Evolutionary conservation across 2,888 invertebrate genomes (phyloP).

Genomic region (Anodontia alba): DNA sequence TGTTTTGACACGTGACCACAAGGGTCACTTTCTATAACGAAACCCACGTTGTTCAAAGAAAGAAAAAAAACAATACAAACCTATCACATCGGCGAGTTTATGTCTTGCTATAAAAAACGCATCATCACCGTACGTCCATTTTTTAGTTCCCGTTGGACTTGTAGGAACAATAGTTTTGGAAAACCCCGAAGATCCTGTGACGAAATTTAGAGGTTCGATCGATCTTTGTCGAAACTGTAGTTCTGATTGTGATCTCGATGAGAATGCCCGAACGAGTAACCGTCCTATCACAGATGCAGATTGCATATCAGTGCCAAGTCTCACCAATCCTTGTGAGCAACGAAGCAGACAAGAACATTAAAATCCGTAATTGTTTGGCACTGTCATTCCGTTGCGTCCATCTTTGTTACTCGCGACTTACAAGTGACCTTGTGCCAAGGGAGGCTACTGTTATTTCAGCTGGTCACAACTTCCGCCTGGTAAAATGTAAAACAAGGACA

Average conservation of each 20-base stretch:
- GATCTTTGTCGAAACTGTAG: slow-evolving; percentile 10
- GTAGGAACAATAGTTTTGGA: slow-evolving; percentile 89
- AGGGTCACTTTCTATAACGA: slow-evolving; percentile 56
- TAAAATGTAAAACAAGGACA: not conserved
- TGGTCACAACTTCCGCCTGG: slow-evolving; percentile 6
- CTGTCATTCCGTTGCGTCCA: slow-evolving; percentile 59
- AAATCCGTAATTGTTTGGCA: slow-evolving; percentile 16
- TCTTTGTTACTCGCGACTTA: slow-evolving; percentile 75
- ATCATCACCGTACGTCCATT: slow-evolving; percentile 98
- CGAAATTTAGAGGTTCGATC: slow-evolving; percentile 86
- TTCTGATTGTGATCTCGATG: slow-evolving; percentile 7
- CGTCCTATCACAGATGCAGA: slow-evolving; percentile 24
- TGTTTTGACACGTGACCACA: slow-evolving; percentile 27
- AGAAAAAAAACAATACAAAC: slow-evolving; percentile 86
- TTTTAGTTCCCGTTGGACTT: slow-evolving; percentile 82
- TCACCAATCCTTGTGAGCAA: not conserved
- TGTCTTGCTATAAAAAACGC: slow-evolving; percentile 95
- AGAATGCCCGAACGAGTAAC: slow-evolving; percentile 30
- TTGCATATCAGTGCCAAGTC: slow-evolving; percentile 16
- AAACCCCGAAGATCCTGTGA: slow-evolving; percentile 94
- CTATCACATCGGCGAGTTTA: slow-evolving; percentile 95
- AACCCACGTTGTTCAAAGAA: not conserved
- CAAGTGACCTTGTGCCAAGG: slow-evolving; percentile 67
- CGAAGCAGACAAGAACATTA: not conserved
- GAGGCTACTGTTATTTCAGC: slow-evolving; percentile 36